A percentile compares a stretch with the other conserved stretches of the same genome.
Conservation (phyloP, 2,113 vertebrate genomes). For the Odobenus rosmarus region DNA sequence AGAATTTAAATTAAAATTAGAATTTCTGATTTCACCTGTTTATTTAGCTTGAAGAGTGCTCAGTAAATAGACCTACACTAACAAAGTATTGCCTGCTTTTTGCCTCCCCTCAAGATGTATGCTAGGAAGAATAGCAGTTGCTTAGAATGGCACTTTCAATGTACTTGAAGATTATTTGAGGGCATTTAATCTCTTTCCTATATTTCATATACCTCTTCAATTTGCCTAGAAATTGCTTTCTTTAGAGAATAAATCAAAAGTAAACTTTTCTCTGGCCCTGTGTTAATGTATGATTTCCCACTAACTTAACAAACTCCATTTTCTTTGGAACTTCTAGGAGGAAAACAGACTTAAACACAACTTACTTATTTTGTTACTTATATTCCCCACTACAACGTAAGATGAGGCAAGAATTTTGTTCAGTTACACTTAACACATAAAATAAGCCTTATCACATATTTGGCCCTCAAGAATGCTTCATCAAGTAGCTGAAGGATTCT, state of each 20-base stretch:
- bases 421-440: background rate
- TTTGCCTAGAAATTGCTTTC: background rate
- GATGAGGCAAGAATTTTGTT: background rate
- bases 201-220: background rate
- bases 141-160: constrained; percentile 36
- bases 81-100: background rate
- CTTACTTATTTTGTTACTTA: background rate
- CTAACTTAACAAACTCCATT: background rate
- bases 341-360: background rate
- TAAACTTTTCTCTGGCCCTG: background rate
- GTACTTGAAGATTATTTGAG: constrained; percentile 43
- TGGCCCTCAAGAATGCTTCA: background rate
- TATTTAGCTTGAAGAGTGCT: background rate
- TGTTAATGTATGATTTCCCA: background rate
- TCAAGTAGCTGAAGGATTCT: background rate
- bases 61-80: background rate
- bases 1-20: no score
- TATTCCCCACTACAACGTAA: background rate
- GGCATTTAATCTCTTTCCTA: background rate
- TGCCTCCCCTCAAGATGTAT: background rate
- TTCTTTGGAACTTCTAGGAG: background rate
- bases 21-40: background rate
- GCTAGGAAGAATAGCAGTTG: background rate
- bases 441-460: background rate
- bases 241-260: constrained; percentile 36